phyloP scores from a whole-genome alignment of 2,888 invertebrate genomes.

The Lepidochrysops patricia region DNA sequence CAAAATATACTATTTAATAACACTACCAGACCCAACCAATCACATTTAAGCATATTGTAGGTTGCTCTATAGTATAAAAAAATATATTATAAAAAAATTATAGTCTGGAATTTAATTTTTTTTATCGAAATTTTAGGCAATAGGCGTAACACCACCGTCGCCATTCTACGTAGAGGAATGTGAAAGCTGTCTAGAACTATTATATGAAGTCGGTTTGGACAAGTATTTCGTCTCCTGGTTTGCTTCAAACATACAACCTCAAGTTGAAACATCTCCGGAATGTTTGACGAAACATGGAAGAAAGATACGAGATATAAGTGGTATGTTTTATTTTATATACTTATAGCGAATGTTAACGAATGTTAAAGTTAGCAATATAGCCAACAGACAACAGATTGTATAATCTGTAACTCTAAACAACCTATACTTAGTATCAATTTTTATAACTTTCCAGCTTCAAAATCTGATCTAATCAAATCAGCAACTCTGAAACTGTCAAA shows the following conservation, averaged over 20 bases:
- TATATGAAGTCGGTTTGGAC: constrained; percentile 84
- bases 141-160: constrained; percentile 80
- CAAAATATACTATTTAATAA: no score
- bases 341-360: not conserved
- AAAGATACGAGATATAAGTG: constrained; percentile 48
- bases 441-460: constrained; percentile 45
- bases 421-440: no score
- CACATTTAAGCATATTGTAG: no score
- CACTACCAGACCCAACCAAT: no score
- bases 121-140: constrained; percentile 49
- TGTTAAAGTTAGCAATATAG: not conserved
- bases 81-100: no score
- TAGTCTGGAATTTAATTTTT: no score
- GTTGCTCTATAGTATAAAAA: no score
- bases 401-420: no score
- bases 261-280: constrained; percentile 59
- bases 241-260: constrained; percentile 78
- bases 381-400: no score
- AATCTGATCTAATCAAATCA: constrained; percentile 47
- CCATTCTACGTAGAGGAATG: constrained; percentile 93
- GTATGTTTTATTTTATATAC: constrained; percentile 37
- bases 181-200: constrained; percentile 85
- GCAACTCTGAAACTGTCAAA: constrained; percentile 55
- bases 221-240: constrained; percentile 81
- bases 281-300: constrained; percentile 49